Conservation (phyloP, 2,888 invertebrate genomes). For the Oscheius sp. region DNA sequence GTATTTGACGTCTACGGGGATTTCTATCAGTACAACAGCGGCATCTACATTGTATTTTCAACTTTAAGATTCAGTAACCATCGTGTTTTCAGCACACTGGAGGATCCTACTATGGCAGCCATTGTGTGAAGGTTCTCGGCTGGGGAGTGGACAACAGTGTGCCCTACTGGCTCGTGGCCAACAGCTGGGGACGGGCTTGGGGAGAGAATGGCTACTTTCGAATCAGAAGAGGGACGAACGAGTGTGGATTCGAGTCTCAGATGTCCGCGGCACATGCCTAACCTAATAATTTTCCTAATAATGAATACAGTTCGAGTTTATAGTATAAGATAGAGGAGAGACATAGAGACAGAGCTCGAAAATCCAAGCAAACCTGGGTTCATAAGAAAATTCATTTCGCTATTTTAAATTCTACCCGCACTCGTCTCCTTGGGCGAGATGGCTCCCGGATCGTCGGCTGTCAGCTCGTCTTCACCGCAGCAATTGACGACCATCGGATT, state of each 20-base stretch:
- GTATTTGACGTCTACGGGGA: constrained; percentile 89
- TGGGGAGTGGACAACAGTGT: neutral
- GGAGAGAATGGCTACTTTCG: neutral
- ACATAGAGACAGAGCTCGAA: too few relatives aligned
- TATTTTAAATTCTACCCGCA: too few relatives aligned
- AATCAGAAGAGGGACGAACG: neutral
- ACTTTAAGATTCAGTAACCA: too few relatives aligned
- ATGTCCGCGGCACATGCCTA: too few relatives aligned
- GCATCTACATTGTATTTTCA: constrained; percentile 73
- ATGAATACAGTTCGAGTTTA: too few relatives aligned
- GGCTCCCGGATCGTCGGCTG: constrained; percentile 4
- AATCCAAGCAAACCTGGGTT: too few relatives aligned
- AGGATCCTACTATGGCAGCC: neutral
- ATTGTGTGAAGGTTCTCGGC: neutral
- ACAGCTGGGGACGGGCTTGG: neutral
- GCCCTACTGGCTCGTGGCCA: constrained; percentile 4
- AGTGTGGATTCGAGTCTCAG: neutral
- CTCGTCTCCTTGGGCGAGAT: neutral
- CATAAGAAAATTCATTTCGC: too few relatives aligned
- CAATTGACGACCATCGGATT: constrained; percentile 4
- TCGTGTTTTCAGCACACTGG: neutral
- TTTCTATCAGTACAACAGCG: constrained; percentile 85
- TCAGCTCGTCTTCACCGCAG: neutral
- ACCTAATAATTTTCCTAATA: too few relatives aligned
- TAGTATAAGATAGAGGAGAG: too few relatives aligned